Evolutionary conservation across 92 coral and sea anemone species (phyloP), one percentile per base, ranked within the genome.

Genomic region (Scolanthus callimorphus): DNA sequence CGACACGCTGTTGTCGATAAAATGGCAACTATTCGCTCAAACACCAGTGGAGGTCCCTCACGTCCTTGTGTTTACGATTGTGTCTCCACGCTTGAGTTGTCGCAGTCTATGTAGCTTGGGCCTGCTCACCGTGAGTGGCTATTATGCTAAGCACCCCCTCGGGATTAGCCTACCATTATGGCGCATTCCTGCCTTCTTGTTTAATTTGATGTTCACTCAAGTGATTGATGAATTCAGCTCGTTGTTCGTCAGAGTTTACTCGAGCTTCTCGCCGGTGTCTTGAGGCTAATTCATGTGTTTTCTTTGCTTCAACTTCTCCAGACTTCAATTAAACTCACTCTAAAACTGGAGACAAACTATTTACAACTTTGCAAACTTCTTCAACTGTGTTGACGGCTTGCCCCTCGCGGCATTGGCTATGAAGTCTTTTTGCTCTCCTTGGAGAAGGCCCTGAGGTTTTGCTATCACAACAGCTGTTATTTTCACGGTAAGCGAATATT

Each of bases 111-210:
- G n/a, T n/a, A n/a, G n/a, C n/a, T n/a, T n/a, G n/a, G n/a, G n/a
- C n/a, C n/a, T n/a, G n/a, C n/a, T n/a, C n/a, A n/a, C n/a, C 6
- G 15, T 34, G 15, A 34, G 43, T 15, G 6, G 15, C 15, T 6
- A 34, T 24, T 70, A 70, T 70, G 77, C 20, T 70, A 70, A 70
- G 59, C 37, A 58, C 46, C 71, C 73, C 78, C 65, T 71, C 55
- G 86, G 60, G 69, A 73, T 20, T 45, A n/a, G 30, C 58, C 38
- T 50, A 26, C 30, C 20, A 55, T 69, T 55, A 52, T 59, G 68
- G 57, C 74, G 49, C 79, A 82, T 82, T 67, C 89, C 79, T 82
- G 55, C 38, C 55, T 70, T 69, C 69, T 79, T 82, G 73, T 82
- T 75, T 76, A 61, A 80, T 75, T 80, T 56, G 82, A 67, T 62